These are phyloP conservation scores for Austrolebias charrua DNA, from an alignment of 2,797 vertebrate genomes.

Conservation along the genomic window DNA sequence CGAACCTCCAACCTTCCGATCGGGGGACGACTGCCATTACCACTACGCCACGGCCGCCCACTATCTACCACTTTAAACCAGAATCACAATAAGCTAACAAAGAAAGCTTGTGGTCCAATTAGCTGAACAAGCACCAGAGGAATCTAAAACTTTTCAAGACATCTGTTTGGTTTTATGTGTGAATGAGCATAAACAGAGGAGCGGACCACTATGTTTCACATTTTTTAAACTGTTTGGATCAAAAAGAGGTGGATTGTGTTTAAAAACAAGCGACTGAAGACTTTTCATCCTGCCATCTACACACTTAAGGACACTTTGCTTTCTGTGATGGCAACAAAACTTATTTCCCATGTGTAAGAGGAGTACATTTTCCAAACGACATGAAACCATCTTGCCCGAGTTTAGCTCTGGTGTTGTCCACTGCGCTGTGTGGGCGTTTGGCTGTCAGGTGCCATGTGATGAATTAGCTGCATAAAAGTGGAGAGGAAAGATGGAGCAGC, in stretches of 20 bases:
- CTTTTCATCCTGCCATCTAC: constrained; percentile 38
- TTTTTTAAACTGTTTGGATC: too few relatives aligned
- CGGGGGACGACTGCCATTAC: too few relatives aligned
- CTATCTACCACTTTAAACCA: too few relatives aligned
- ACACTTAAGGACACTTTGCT: constrained; percentile 2
- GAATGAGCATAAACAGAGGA: too few relatives aligned
- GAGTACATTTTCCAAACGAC: constrained; percentile 12
- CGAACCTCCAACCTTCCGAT: too few relatives aligned
- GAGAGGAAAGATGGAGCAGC: constrained; percentile 8
- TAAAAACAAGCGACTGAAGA: constrained; percentile 48
- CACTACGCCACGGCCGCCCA: too few relatives aligned
- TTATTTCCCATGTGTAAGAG: constrained; percentile 19
- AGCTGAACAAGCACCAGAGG: too few relatives aligned
- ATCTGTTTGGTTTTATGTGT: too few relatives aligned
- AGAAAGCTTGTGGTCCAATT: too few relatives aligned
- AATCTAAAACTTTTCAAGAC: too few relatives aligned
- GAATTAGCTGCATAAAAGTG: constrained; percentile 51
- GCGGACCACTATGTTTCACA: too few relatives aligned
- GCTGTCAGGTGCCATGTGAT: constrained; percentile 57
- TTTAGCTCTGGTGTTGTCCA: constrained; percentile 34
- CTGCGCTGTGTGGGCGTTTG: constrained; percentile 52
- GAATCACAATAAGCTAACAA: too few relatives aligned
- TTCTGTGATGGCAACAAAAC: background rate
- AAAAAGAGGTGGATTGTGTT: constrained; percentile 32
- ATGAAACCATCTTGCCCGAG: constrained; percentile 29